Evolutionary conservation across 1,140 invertebrate genomes (phyloP).

Genomic region (Heliconius eleuchia): DNA sequence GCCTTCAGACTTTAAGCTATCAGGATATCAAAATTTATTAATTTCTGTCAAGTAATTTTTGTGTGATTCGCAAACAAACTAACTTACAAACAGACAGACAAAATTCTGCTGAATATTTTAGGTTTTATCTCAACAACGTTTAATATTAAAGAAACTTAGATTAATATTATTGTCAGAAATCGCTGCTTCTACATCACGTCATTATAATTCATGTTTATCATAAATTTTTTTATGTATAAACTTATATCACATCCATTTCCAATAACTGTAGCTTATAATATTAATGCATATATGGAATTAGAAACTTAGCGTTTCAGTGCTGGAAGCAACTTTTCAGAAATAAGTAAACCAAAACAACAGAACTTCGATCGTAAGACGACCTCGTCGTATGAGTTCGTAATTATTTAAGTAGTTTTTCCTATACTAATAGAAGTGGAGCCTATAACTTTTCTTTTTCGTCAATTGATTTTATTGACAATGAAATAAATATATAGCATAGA

Average conservation of each 20-base stretch:
- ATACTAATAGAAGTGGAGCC: not conserved
- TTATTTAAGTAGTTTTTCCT: slow-evolving; percentile 37
- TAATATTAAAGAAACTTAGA: no score
- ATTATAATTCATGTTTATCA: not conserved
- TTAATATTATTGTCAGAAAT: not conserved
- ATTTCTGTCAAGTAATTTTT: no score
- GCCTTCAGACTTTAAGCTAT: no score
- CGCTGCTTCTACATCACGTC: no score
- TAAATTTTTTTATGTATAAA: not conserved
- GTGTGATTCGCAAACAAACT: no score
- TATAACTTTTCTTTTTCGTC: not conserved
- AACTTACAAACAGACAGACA: no score
- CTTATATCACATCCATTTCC: not conserved
- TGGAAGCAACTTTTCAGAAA: slow-evolving; percentile 31
- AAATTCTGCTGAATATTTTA: no score
- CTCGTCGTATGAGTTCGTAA: slow-evolving; percentile 47
- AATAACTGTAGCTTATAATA: not conserved
- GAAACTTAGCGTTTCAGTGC: slow-evolving; percentile 15
- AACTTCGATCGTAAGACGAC: slow-evolving; percentile 47
- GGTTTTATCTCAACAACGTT: no score
- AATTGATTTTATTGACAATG: not conserved
- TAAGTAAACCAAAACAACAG: slow-evolving; percentile 43
- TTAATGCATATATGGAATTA: slow-evolving; percentile 2
- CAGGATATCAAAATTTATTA: no score
- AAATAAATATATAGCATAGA: not conserved